Evolutionary conservation across 2,797 vertebrate species (phyloP), one percentile per base, ranked within the genome.

Genomic region (Macroramphosus scolopax): DNA sequence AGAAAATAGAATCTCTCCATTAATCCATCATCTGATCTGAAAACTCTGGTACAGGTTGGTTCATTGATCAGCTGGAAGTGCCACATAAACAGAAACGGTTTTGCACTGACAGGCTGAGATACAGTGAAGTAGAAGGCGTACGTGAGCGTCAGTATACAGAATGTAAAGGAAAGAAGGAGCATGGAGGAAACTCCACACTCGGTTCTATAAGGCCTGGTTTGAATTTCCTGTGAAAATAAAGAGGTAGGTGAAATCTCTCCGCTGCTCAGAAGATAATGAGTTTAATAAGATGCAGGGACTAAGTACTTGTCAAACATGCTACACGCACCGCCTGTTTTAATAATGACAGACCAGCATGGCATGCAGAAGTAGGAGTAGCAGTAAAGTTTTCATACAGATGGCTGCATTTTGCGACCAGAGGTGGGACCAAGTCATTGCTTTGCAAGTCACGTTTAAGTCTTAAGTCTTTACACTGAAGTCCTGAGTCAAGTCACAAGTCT

Each of bases 161-260:
- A 50, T 67, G 59, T 70, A 70, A 78, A 80, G 65, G 59, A 74
- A 64, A 61, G 49, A 52, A 51, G 29, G 73, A 64, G 65, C 36
- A 56, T 26, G 57, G 52, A 59, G 68, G 36, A 58, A 55, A 67
- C 37, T 52, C 63, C 44, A 33, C 17, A 39, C 58, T 68, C 55
- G 30, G 38, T 53, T 77, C 53, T 46, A 69, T 62, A 80, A 75
- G 70, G 75, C 72, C 63, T 37, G 54, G 51, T 63, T 60, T 76
- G 68, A 77, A 52, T 50, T 35, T 72, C 39, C 7, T 75, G 61
- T 40, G 65, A 77, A 72, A 80, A 76, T 68, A 75, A 76, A 68
- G 73, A 84, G 77, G 80, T 81, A 80, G 82, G 75, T 69, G 64
- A 67, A 69, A 60, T 74, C 51, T 72, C 65, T 69, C 51, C 61